Base-by-base conservation (phyloP, 2,888 invertebrate genomes). In the Hoplodrina ambigua region DNA sequence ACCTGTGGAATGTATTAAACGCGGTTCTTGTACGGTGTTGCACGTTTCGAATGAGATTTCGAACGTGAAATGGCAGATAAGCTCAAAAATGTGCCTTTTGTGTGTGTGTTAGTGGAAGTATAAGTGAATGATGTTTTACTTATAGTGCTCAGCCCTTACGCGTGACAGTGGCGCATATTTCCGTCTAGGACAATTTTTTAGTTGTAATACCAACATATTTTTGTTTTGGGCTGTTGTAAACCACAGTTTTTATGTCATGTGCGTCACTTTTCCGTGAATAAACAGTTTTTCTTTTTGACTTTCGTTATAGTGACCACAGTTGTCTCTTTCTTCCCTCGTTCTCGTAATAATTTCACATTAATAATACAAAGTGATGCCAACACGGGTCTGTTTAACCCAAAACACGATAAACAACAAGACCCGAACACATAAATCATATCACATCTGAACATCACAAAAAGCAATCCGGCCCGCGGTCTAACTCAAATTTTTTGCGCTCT, bases 391-490 rank as follows among this genome's bases (percentile, higher is more conserved):
- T 67, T 63, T 61, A 54, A 61, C 66, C 56, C 33, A 50, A 69
- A 82, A 69, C 58, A 75, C 65, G 52, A 70, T 70, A 67, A 78
- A 76, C 81, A 80, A 80, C 60, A 55, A 58, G 41, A 57, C 33
- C 61, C 49, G 30, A 11, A 44, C 75, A 62, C 69, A 66, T 81
- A 83, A 76, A 80, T 73, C 77, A 80, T 70, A 73, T 80, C 62
- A 69, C 60, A 77, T 71, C 71, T 49, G 66, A 70, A 71, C 57
- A 78, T 78, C 72, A 61, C 78, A 81, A 78, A 78, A 81, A 78
- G 66, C 61, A 71, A 71, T 81, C 54, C 71, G 63, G 19, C 33
- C 59, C 64, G 71, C 60, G 44, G 77, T 59, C 62, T 59, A 65
- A 71, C 71, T 81, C 67, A 7, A 10, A 58, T 71, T 78, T 81